Base-by-base conservation (phyloP, 2,797 vertebrate species). In the Tokudaia muenninki region DNA sequence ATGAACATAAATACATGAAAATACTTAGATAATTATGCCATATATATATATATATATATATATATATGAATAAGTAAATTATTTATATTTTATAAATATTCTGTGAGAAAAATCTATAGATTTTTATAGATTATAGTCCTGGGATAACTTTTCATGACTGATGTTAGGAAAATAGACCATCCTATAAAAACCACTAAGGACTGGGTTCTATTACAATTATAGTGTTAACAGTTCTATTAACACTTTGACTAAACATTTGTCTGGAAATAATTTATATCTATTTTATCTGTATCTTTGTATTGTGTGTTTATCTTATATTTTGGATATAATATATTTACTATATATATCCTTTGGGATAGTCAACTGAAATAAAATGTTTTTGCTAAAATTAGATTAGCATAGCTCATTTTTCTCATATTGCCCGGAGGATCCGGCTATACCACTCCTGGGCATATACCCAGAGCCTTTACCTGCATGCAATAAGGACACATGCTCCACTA, bases 61-160 rank as follows among this genome's bases (percentile, higher is more conserved):
- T n/a, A n/a, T n/a, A n/a, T 93, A 65, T 65, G 83, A 81, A 67
- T 77, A 92, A 88, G 44, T 82, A 89, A 94, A 97, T 41, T 37
- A 72, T 13, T 37, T 79, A 44, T 65, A 34, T 89, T 95, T 87
- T 83, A 92, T 94, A 77, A 12, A 3, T 88, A 70, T 55, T 94
- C 41, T 59, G 8, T 67, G 9, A 89, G 70, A 31, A 94, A 63
- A 78, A 52, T 90, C 63, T 81, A 31, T 80, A 74, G 31, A 13
- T n/a, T n/a, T n/a, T n/a, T 2, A 16, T 65, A 61, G 31, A 13
- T 82, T 75, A 31, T 70, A 44, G 94, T 41, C 11, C 34, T 86
- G 2, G 75, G 88, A 21, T n/a, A 83, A 82, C 77, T 41, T 75
- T 6, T 80, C 5, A 29, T 81, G 61, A 67, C 55, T 61, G 77